phyloP scores from a whole-genome alignment of 2,113 vertebrate species.

The Prietella phreatophila region DNA sequence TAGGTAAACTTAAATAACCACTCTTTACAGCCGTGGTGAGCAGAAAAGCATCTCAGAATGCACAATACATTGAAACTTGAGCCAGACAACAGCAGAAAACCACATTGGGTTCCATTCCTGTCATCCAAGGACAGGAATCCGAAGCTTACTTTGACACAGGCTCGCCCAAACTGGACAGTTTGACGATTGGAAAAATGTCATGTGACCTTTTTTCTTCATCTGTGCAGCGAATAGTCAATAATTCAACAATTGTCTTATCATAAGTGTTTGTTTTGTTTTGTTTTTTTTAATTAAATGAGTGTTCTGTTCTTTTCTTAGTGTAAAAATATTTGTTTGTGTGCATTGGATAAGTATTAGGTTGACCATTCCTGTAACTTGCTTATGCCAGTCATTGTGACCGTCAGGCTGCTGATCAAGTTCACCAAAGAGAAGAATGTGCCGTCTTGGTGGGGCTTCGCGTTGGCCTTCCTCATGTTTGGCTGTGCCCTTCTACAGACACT shows the following conservation, averaged over 20 bases:
- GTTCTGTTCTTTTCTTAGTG: background rate
- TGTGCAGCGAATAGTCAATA: background rate
- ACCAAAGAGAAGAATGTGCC: constrained; percentile 76
- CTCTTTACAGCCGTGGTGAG: background rate
- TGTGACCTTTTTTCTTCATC: background rate
- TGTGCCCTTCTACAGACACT: constrained; percentile 83
- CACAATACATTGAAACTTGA: background rate
- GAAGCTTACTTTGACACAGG: background rate
- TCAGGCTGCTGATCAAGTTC: constrained; percentile 85
- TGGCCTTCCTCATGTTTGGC: constrained; percentile 89
- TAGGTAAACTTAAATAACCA: background rate
- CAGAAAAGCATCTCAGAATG: background rate
- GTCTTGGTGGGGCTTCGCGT: constrained; percentile 88
- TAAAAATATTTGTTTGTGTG: background rate
- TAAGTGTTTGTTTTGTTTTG: too few relatives aligned
- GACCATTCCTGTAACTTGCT: background rate
- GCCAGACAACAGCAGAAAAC: background rate
- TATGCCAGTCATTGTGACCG: background rate
- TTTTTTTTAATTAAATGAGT: background rate
- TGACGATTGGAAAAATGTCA: background rate
- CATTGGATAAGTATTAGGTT: too few relatives aligned
- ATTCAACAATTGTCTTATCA: background rate
- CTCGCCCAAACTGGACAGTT: background rate
- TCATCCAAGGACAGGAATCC: background rate
- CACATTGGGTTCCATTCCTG: background rate